These are phyloP conservation scores for Entosphenus tridentatus DNA, from an alignment of 2,113 vertebrate genomes.

Conservation along the genomic window DNA sequence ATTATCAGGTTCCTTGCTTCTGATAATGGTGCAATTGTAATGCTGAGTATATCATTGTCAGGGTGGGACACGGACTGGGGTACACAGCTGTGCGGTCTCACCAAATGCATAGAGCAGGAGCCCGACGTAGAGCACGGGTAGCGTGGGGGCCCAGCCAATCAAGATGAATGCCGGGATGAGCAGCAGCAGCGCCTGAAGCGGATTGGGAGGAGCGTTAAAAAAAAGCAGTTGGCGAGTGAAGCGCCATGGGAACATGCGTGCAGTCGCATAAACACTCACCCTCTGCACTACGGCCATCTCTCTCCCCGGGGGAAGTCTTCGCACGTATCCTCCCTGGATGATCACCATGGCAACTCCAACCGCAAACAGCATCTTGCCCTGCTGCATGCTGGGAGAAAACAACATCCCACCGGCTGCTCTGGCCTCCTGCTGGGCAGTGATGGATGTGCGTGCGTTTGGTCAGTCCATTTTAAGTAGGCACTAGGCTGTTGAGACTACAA, in stretches of 20 bases:
- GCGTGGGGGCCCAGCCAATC: constrained; percentile 42
- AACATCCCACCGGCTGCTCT: too few species aligned
- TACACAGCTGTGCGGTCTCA: constrained; percentile 23
- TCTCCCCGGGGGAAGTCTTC: constrained; percentile 47
- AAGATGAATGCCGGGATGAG: constrained; percentile 64
- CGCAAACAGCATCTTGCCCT: constrained; percentile 97
- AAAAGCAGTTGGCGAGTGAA: too few species aligned
- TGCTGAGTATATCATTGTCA: too few species aligned
- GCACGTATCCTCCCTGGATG: constrained; percentile 67
- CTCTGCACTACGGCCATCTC: constrained; percentile 41
- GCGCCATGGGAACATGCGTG: too few species aligned
- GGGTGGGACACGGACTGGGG: too few species aligned
- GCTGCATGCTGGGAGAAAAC: constrained; percentile 43
- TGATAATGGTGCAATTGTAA: too few species aligned
- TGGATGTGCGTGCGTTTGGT: too few species aligned
- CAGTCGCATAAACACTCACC: constrained; percentile 24
- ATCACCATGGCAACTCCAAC: constrained; percentile 77
- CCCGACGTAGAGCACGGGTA: constrained; percentile 36
- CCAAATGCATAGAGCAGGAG: constrained; percentile 65
- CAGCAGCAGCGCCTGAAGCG: constrained; percentile 41
- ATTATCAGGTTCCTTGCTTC: too few species aligned
- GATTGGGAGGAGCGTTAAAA: too few species aligned
- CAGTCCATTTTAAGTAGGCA: too few species aligned
- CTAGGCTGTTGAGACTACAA: too few species aligned
- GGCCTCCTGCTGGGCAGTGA: too few species aligned